phyloP scores from a whole-genome alignment of 30 jellyfish, hydroid and myxozoan species.

The Nemopilema nomurai region DNA sequence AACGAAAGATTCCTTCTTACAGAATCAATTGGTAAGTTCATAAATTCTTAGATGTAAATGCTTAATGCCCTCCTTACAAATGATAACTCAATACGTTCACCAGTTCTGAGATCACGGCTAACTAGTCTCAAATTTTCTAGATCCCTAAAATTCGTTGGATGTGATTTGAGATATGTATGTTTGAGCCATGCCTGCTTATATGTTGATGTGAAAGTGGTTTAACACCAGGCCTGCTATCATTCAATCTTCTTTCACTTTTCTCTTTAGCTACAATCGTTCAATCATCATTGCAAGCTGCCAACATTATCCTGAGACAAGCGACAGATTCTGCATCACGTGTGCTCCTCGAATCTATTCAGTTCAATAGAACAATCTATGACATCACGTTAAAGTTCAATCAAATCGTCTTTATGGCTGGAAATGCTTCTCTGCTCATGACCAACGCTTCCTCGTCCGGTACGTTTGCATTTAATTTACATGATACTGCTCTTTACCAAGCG shows the following conservation, averaged over 20 bases:
- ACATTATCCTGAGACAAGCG: conserved; percentile 73
- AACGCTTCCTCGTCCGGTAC: conserved; percentile 79
- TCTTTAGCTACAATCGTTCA: conserved; percentile 82
- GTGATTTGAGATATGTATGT: no score
- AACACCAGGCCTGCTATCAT: no score
- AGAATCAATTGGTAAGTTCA: conserved; percentile 80
- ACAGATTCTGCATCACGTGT: conserved; percentile 71
- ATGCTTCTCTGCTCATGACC: conserved; percentile 56
- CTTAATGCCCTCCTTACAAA: no score
- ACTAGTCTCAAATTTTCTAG: no score
- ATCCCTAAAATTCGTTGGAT: no score
- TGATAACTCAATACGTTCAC: no score
- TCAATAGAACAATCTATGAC: conserved; percentile 61
- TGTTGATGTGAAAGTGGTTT: no score
- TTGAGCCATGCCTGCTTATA: no score
- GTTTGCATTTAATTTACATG: no score
- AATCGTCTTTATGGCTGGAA: conserved; percentile 69
- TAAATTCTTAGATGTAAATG: background rate
- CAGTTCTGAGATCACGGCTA: no score
- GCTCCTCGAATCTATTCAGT: conserved; percentile 47
- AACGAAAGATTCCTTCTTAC: conserved; percentile 46
- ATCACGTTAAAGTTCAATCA: conserved; percentile 61
- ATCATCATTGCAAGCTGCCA: conserved; percentile 89
- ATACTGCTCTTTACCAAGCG: background rate
- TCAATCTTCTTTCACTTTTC: background rate